A percentile compares a stretch with the other conserved stretches of the same genome.
These are phyloP conservation scores for Nicator chloris DNA, from an alignment of 2,113 vertebrate genomes.

Conservation along the genomic window DNA sequence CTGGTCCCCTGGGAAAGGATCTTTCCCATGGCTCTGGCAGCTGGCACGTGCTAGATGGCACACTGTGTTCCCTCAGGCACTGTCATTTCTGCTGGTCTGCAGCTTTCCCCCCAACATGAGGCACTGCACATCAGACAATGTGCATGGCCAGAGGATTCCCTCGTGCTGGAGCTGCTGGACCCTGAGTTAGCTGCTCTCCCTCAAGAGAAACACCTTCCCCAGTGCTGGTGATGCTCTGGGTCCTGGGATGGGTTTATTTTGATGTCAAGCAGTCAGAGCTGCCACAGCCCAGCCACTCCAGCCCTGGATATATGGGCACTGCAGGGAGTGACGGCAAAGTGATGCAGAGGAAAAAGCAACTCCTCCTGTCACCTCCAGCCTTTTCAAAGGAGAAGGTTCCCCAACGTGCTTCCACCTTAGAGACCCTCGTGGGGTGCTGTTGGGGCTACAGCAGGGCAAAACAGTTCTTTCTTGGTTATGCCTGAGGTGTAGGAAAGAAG, in stretches of 20 bases:
- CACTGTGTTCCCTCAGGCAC: background rate
- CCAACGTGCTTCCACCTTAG: background rate
- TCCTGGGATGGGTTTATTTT: background rate
- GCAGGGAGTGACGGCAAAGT: fast-evolving
- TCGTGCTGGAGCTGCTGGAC: background rate
- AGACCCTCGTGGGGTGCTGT: background rate
- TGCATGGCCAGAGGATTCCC: background rate
- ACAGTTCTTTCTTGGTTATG: background rate
- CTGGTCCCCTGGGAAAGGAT: background rate
- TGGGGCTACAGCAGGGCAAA: background rate
- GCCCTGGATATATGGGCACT: background rate
- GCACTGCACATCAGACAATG: background rate
- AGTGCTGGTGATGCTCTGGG: background rate
- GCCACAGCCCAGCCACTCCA: background rate
- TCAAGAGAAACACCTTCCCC: background rate
- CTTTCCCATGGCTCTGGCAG: background rate
- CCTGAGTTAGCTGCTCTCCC: background rate
- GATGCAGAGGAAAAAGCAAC: background rate
- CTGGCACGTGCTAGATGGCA: fast-evolving
- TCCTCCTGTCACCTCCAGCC: background rate
- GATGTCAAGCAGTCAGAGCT: background rate
- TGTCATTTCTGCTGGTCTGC: background rate
- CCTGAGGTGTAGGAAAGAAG: background rate
- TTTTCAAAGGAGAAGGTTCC: background rate
- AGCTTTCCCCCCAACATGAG: background rate